Evolutionary conservation across 1,140 invertebrate species (phyloP).

Genomic region (Mamestra configurata): DNA sequence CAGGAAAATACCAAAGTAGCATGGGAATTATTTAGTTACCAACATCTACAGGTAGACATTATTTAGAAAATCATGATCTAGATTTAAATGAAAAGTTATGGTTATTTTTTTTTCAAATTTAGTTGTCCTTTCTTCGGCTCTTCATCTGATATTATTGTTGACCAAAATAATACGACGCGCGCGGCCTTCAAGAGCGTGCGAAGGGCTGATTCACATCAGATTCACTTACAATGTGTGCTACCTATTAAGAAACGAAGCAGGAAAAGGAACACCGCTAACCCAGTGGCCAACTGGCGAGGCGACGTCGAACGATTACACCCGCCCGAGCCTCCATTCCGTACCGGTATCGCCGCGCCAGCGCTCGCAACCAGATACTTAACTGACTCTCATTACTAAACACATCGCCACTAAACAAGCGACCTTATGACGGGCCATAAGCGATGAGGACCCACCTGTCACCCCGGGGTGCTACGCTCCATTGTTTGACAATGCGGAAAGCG

Average conservation of each 20-base stretch:
- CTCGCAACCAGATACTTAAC: conserved; percentile 67
- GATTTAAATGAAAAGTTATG: too few relatives aligned
- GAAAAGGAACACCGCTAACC: conserved; percentile 85
- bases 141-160: not conserved
- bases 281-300: conserved; percentile 84
- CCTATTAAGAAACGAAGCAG: conserved; percentile 81
- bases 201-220: conserved; percentile 43
- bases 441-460: conserved; percentile 73
- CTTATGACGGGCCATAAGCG: conserved; percentile 66
- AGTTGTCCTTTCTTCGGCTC: too few relatives aligned
- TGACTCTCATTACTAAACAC: conserved; percentile 62
- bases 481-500: conserved; percentile 82
- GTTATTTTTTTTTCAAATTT: too few relatives aligned
- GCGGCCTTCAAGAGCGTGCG: conserved; percentile 18
- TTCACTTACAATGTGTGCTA: conserved; percentile 62
- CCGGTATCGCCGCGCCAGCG: conserved; percentile 74
- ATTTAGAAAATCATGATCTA: too few relatives aligned
- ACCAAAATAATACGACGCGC: not conserved
- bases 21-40: too few relatives aligned
- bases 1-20: too few relatives aligned
- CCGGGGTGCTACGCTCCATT: conserved; percentile 75
- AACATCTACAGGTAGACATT: not conserved
- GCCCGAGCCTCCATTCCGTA: conserved; percentile 77
- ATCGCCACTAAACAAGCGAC: conserved; percentile 61
- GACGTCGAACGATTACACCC: conserved; percentile 75